These are phyloP conservation scores for Polietes domitor DNA, from an alignment of 2,888 invertebrate genomes.

Conservation along the genomic window DNA sequence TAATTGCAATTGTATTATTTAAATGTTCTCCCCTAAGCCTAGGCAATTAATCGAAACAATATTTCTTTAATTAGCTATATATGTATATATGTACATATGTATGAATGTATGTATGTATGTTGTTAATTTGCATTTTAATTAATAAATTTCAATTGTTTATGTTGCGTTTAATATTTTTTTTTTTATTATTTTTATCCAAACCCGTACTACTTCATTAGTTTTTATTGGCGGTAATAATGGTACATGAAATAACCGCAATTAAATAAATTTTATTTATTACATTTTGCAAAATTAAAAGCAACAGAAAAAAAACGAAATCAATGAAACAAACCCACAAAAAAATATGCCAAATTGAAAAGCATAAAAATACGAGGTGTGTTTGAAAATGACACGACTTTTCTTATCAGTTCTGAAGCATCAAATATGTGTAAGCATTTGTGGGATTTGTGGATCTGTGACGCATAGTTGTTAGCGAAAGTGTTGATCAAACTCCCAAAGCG, in stretches of 20 bases:
- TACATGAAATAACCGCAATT: constrained; percentile 58
- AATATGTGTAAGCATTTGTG: too few species aligned
- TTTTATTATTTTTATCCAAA: constrained; percentile 26
- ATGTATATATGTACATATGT: not conserved
- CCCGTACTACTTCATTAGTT: constrained; percentile 33
- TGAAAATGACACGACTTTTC: not conserved
- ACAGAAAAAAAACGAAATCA: not conserved
- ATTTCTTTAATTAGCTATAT: constrained; percentile 53
- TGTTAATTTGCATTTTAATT: constrained; percentile 59
- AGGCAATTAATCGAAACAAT: constrained; percentile 35
- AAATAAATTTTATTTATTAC: constrained; percentile 50
- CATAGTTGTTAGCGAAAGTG: too few species aligned
- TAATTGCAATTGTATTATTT: too few species aligned
- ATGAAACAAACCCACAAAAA: not conserved
- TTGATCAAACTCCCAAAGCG: too few species aligned
- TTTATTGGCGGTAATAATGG: constrained; percentile 43
- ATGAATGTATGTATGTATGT: not conserved
- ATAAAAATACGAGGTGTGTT: constrained; percentile 2
- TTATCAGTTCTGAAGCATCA: too few species aligned
- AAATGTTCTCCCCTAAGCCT: too few species aligned
- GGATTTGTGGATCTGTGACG: too few species aligned
- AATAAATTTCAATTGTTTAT: constrained; percentile 43
- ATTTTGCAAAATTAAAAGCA: not conserved
- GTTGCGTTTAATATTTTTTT: not conserved
- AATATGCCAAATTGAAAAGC: constrained; percentile 3